Evolutionary conservation across 2,888 invertebrate genomes (phyloP).

Genomic region (Lycophotia porphyrea): DNA sequence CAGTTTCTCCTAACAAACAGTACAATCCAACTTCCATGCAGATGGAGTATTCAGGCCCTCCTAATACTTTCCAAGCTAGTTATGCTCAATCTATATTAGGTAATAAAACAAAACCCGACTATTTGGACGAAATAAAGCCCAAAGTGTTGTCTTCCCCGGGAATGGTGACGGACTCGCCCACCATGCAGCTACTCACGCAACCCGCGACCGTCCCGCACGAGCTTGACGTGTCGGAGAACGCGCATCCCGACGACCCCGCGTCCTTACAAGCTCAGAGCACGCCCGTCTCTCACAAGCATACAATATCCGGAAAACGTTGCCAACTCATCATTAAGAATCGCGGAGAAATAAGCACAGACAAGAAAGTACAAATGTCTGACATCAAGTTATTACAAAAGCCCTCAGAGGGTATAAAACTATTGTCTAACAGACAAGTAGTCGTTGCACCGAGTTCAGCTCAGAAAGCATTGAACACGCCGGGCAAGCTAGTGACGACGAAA

Average conservation of each 20-base stretch:
- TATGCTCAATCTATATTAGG: slow-evolving; percentile 86
- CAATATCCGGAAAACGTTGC: slow-evolving; percentile 79
- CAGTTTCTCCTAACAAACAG: slow-evolving; percentile 79
- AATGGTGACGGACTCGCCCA: slow-evolving; percentile 82
- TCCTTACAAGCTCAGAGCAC: slow-evolving; percentile 79
- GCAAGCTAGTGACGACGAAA: slow-evolving; percentile 86
- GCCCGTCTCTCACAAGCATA: slow-evolving; percentile 73
- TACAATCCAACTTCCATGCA: slow-evolving; percentile 77
- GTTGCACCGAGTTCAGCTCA: slow-evolving; percentile 81
- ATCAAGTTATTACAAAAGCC: slow-evolving; percentile 86
- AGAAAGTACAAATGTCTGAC: slow-evolving; percentile 84
- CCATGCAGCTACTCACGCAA: slow-evolving; percentile 84
- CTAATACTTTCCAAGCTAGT: slow-evolving; percentile 87
- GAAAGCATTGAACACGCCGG: slow-evolving; percentile 80
- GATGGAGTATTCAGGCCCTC: slow-evolving; percentile 82
- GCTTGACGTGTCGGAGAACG: slow-evolving; percentile 76
- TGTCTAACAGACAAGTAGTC: slow-evolving; percentile 85
- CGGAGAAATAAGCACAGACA: slow-evolving; percentile 76
- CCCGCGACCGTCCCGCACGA: slow-evolving; percentile 83
- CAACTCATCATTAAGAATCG: slow-evolving; percentile 86
- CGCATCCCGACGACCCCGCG: slow-evolving; percentile 80
- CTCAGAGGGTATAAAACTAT: slow-evolving; percentile 82
- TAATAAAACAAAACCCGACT: slow-evolving; percentile 81
- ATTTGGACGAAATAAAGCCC: slow-evolving; percentile 80
- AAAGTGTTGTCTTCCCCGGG: slow-evolving; percentile 80